Conservation (phyloP, 2,797 vertebrate species). For the Meriones psammophilus region DNA sequence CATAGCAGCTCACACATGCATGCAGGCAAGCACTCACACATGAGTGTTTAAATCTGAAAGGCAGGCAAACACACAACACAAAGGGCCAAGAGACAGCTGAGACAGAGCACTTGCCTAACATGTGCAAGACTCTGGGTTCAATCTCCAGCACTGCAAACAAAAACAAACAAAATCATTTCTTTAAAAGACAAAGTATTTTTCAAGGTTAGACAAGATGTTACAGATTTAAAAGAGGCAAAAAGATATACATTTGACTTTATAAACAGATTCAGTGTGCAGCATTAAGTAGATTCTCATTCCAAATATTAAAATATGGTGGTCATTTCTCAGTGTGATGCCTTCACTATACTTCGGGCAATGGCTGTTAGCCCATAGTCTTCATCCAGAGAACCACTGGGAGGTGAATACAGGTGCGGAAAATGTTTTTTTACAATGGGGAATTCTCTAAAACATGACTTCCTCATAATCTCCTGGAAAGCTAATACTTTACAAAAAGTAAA, state of each 20-base stretch:
- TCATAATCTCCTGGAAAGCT: background rate
- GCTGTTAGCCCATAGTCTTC: background rate
- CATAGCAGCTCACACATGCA: background rate
- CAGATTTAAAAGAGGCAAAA: constrained; percentile 21
- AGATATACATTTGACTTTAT: background rate
- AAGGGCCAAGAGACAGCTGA: constrained; percentile 18
- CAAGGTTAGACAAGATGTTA: constrained; percentile 29
- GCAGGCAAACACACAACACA: constrained; percentile 12
- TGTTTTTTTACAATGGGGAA: background rate
- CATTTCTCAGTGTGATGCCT: background rate
- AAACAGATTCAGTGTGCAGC: constrained; percentile 21
- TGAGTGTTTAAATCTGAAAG: background rate
- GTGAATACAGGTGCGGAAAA: background rate
- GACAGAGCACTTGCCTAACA: constrained; percentile 42
- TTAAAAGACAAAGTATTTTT: background rate
- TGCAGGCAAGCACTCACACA: constrained; percentile 2
- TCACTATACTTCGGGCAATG: background rate
- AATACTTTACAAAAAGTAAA: background rate
- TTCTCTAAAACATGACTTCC: background rate
- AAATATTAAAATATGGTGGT: background rate
- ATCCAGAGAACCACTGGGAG: background rate
- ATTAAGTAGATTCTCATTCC: background rate
- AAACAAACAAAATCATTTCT: constrained; percentile 32
- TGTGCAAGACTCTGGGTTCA: constrained; percentile 49
- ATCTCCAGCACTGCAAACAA: constrained; percentile 46